phyloP scores from a whole-genome alignment of 1,140 invertebrate genomes.

The Neodiprion pinetum region DNA sequence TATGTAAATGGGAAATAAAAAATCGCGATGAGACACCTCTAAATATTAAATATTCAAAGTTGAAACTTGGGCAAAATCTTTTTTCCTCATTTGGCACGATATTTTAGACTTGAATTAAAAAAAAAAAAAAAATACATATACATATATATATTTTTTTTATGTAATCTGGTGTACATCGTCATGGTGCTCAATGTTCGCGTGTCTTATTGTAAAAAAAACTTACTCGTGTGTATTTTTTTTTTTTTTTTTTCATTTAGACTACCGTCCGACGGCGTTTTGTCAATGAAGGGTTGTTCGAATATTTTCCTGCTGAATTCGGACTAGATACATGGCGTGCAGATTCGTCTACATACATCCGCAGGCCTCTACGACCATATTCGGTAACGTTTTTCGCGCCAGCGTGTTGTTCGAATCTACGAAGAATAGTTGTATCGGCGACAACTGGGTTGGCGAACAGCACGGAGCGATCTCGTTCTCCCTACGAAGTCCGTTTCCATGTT shows the following conservation, averaged over 20 bases:
- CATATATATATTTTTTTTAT: no score
- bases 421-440: constrained; percentile 76
- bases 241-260: no score
- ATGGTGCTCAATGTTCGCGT: neutral
- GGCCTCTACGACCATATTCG: constrained; percentile 84
- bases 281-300: neutral
- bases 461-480: constrained; percentile 68
- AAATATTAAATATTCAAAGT: no score
- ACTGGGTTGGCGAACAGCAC: constrained; percentile 79
- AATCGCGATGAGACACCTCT: no score
- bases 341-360: constrained; percentile 79
- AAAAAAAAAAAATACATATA: no score
- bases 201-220: neutral
- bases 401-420: constrained; percentile 78
- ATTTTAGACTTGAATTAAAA: no score
- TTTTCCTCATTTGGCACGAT: no score
- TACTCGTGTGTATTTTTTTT: neutral
- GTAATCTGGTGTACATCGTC: no score
- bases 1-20: no score
- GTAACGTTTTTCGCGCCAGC: constrained; percentile 76
- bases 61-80: no score
- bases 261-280: no score
- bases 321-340: neutral
- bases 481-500: constrained; percentile 43
- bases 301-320: neutral